Base-by-base conservation (phyloP, 2,888 invertebrate genomes). In the Leucophora obtusa region DNA sequence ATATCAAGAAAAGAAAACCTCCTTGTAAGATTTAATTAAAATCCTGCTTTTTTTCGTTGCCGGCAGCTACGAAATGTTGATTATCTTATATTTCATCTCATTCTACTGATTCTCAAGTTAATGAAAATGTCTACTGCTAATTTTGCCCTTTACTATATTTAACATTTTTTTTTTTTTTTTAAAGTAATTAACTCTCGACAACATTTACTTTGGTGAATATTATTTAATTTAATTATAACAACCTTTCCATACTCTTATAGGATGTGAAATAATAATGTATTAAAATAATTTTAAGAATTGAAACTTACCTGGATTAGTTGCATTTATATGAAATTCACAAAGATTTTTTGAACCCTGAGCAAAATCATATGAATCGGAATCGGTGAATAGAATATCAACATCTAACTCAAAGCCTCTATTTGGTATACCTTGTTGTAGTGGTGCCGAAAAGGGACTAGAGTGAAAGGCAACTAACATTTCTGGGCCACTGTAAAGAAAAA, bases 381-480 rank as follows among this genome's bases (percentile, higher is more conserved):
- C 96, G 0, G 96, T 95, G 87, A 96, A 96, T 50, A 96, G 93
- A 50, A 97, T 95, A 86, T 96, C 96, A n/a, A 96, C 95, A 85
- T 95, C 94, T 56, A 97, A 92, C 87, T 97, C 97, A 86, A 97
- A 95, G 72, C 95, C 95, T 4, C 96, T 92, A 72, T 97, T 91
- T 0, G 95, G 94, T 72, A 90, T 89, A 6, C 92, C 92, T 8
- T 92, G 92, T 70, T 94, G 94, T 66, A 95, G 91, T 2, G 96
- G 96, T 66, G 96, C 95, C 82, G 95, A 95, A 88, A 94, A 94
- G 0, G 96, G 94, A 11, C 96, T 96, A 21, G 96, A 96, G 89
- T 95, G 95, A 89, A 97, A 96, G 68, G 96, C 96, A 8, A 97
- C 95, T 65, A 96, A 92, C 95, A 97, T 96, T 86, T 95, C 94